These are phyloP conservation scores for Phthorimaea operculella DNA, from an alignment of 1,140 invertebrate genomes.

Conservation along the genomic window DNA sequence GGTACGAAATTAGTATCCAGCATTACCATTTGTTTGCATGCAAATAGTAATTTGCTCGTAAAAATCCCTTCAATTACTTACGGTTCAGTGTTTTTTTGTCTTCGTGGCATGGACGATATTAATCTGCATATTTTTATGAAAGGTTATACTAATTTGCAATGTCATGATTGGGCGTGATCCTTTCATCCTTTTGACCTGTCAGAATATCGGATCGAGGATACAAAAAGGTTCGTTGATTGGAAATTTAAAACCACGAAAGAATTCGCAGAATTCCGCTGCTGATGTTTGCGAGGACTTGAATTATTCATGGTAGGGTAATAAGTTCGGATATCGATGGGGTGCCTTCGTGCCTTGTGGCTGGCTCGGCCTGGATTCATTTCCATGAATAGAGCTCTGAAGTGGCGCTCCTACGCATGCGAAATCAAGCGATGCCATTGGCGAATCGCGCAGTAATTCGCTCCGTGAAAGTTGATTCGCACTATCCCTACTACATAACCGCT, in stretches of 20 bases:
- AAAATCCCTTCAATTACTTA: neutral
- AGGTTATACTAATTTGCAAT: too few species aligned
- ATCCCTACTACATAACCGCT: conserved; percentile 27
- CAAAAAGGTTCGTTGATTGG: too few species aligned
- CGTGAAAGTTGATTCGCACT: conserved; percentile 57
- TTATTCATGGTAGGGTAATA: conserved; percentile 34
- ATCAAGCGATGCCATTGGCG: conserved; percentile 25
- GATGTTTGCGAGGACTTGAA: conserved; percentile 23
- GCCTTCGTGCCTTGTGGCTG: conserved; percentile 11
- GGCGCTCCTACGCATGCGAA: neutral
- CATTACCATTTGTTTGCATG: conserved; percentile 8
- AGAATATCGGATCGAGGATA: too few species aligned
- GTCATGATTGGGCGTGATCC: too few species aligned
- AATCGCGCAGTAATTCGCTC: conserved; percentile 22
- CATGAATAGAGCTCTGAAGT: conserved; percentile 19
- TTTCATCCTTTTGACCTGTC: too few species aligned
- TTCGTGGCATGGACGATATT: neutral
- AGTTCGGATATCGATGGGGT: conserved; percentile 21
- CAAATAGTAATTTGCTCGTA: conserved; percentile 2
- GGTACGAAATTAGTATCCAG: conserved; percentile 30
- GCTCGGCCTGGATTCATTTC: conserved; percentile 18
- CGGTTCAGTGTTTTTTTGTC: neutral
- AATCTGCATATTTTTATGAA: neutral
- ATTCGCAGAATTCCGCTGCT: too few species aligned
- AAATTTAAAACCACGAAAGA: too few species aligned